These are phyloP conservation scores for Glossophaga mutica DNA, from an alignment of 2,797 vertebrate genomes.

Conservation along the genomic window DNA sequence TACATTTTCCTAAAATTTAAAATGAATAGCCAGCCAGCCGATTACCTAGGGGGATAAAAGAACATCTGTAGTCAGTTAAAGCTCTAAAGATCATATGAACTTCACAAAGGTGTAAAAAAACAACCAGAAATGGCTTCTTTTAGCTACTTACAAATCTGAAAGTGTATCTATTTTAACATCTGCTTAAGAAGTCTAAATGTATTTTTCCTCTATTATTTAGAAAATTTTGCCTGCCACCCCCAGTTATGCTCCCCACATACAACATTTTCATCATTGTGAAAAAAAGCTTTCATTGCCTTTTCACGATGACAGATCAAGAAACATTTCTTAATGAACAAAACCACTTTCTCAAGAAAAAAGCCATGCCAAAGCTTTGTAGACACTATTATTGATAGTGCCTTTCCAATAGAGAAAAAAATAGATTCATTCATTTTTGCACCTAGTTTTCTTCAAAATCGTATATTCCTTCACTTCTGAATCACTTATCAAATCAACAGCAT, in stretches of 20 bases:
- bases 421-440: background rate
- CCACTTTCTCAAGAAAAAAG: slow-evolving; percentile 11
- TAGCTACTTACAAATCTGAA: background rate
- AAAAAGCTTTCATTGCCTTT: background rate
- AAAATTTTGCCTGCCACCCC: background rate
- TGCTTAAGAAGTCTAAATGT: background rate
- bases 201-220: background rate
- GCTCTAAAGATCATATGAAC: background rate
- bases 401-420: background rate
- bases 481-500: background rate
- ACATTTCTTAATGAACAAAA: background rate
- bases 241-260: background rate
- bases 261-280: background rate
- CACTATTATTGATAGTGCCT: background rate
- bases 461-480: slow-evolving; percentile 15
- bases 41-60: background rate
- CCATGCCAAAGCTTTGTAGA: background rate
- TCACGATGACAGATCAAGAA: background rate
- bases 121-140: background rate
- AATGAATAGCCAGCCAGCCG: background rate
- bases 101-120: background rate
- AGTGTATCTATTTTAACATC: background rate
- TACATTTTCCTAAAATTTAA: background rate
- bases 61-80: background rate
- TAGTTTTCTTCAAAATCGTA: slow-evolving; percentile 15